Percentiles rank a stretch among this genome's conserved stretches.
phyloP scores from a whole-genome alignment of 2,888 invertebrate species.

The Monoplex corrugatus region DNA sequence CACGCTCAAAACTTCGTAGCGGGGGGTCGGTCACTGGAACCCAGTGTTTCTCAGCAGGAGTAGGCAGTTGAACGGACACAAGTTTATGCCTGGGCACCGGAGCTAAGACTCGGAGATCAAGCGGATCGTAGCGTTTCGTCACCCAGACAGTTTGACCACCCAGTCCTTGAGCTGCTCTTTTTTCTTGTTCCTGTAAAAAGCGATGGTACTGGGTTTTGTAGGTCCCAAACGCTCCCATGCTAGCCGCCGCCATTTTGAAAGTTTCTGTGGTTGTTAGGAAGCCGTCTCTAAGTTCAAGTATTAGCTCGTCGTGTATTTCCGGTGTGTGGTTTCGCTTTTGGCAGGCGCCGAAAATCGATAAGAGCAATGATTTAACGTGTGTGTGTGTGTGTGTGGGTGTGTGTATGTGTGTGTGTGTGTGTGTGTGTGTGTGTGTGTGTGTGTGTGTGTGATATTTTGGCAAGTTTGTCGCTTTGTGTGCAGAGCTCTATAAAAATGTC shows the following conservation, averaged over 20 bases:
- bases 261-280: constrained; percentile 41
- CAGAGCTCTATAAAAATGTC: no score
- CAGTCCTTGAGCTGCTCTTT: not conserved
- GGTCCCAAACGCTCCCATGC: constrained; percentile 73
- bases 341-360: no score
- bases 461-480: no score
- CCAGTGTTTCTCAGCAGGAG: constrained; percentile 69
- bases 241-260: constrained; percentile 71
- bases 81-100: constrained; percentile 77
- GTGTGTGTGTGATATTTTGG: no score
- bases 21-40: constrained; percentile 67
- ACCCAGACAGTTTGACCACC: constrained; percentile 75
- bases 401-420: no score
- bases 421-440: no score
- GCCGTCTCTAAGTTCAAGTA: constrained; percentile 39
- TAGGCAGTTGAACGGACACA: constrained; percentile 64
- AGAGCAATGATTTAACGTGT: no score
- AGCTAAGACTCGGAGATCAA: constrained; percentile 73
- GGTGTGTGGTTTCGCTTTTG: not conserved
- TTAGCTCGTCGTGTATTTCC: not conserved
- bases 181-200: constrained; percentile 62
- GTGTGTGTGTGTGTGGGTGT: no score
- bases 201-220: constrained; percentile 70
- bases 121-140: constrained; percentile 75
- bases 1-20: constrained; percentile 65